Base-by-base conservation (phyloP, 2,888 invertebrate species). In the Lamproptera curius region DNA sequence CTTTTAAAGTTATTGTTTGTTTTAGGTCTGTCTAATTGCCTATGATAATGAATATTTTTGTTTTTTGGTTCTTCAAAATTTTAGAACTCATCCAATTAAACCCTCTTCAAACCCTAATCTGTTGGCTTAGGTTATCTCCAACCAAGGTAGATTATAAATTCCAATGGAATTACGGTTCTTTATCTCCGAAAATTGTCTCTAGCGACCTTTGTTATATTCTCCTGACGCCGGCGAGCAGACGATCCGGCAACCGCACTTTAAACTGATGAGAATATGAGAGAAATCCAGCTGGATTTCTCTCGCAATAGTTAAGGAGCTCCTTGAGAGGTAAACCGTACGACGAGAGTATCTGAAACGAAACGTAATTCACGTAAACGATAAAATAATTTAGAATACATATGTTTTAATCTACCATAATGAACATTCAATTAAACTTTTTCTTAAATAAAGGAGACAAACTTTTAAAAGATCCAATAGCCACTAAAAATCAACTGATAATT, bases 121-220 rank as follows among this genome's bases (percentile, higher is more conserved):
- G 51, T 90, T 91, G 67, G 43, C 94, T 93, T 34, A 97, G 83
- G 70, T 96, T 28, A 93, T 78, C 64, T 91, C 90, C 45, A 97
- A 82, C 51, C 92, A 91, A 2, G 90, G 90, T 52, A 97, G 78
- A 11, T 93, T 92, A 59, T 94, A 94, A 52, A 97, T 92, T 74
- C 96, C 96, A 20, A 93, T 92, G 34, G 76, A 97, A 97, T 57
- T 97, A 95, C 0, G 97, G 97, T 78, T 96, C 97, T 16, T 94
- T 95, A 70, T 97, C 96, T 1, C 97, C 97, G 17, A 97, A 95
- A 83, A 70, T 97, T 97, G 65, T 95, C 92, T 17, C 90, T 43
- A 97, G 76, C 11, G 91, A 89, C 31, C 60, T 92, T 93, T 14
- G 91, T 91, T 31, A 97, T 81, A 8, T 92, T 91, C 89, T 89